Evolutionary conservation across 2,797 vertebrate genomes (phyloP), one percentile per base, ranked within the genome.

Genomic region (Tapera naevia): DNA sequence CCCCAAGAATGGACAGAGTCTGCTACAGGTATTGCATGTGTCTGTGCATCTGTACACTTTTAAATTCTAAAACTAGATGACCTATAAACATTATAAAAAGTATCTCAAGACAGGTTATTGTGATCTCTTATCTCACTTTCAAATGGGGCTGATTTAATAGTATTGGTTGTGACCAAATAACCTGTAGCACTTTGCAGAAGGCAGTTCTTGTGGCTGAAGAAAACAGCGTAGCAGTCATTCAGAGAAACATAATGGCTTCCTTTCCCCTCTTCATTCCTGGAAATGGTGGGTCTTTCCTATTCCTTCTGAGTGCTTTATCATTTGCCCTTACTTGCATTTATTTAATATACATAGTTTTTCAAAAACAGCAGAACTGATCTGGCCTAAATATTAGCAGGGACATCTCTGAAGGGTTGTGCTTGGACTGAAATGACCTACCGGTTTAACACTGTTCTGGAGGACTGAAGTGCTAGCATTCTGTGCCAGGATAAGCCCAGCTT

Each of bases 41-140:
- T 65, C 22, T 53, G 24, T 2, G 13, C 7, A 9, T 33, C 19
- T 48, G 27, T n/a, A n/a, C 10, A 9, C 0, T 1, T 24, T 45
- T 19, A 24, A 51, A 13, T 53, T n/a, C n/a, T 54, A 75, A 76
- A 92, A 50, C 19, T 5, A 33, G 30, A 35, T 51, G 17, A 46
- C 24, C 39, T 61, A 60, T 43, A 85, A 51, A 15, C 57, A 4
- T 48, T 76, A 37, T 23, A 67, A 39, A 72, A 50, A 79, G 17
- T 27, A 65, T 35, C 13, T 17, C 24, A 60, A 0, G 28, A 25
- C 24, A 41, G 8, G 9, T 65, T 48, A 11, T 16, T 17, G 4
- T 13, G 11, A 51, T 54, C 19, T 57, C 33, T 66, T 79, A 60
- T 13, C 24, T 66, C 25, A 69, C 41, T 72, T 45, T 48, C 51